phyloP scores from a whole-genome alignment of 2,113 vertebrate species.

The Corythoichthys haematopterus region DNA sequence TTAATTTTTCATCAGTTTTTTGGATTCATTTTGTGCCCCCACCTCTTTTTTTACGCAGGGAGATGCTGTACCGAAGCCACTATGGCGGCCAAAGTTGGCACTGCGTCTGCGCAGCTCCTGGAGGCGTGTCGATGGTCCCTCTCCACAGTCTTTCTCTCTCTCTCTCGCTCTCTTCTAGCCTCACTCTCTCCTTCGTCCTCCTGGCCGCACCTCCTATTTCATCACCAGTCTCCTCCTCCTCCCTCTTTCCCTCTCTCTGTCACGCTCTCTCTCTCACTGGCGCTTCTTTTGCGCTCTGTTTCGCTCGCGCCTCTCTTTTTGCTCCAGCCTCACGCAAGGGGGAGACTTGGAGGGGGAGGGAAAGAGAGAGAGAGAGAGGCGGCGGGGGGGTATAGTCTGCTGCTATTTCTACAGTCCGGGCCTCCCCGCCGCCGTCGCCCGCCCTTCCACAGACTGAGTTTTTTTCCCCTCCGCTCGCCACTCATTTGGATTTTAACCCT shows the following conservation, averaged over 20 bases:
- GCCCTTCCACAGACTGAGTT: slow-evolving; percentile 78
- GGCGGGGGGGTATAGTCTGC: slow-evolving; percentile 50
- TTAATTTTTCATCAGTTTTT: neutral
- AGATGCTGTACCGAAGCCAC: neutral
- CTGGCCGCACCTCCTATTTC: slow-evolving; percentile 77
- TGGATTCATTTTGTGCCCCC: neutral
- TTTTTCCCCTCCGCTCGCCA: slow-evolving; percentile 57
- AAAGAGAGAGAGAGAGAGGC: slow-evolving; percentile 11
- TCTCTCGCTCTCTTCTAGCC: slow-evolving; percentile 38
- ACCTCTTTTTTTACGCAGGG: neutral
- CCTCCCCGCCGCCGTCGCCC: slow-evolving; percentile 76
- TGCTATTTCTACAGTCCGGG: slow-evolving; percentile 80
- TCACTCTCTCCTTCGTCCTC: slow-evolving; percentile 62
- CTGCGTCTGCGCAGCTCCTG: slow-evolving; percentile 66
- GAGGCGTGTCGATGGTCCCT: slow-evolving; percentile 63
- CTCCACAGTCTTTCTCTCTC: slow-evolving; percentile 46
- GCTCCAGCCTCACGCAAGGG: slow-evolving; percentile 74
- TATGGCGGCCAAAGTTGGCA: slow-evolving; percentile 15
- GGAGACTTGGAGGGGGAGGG: slow-evolving; percentile 67
- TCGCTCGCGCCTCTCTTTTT: slow-evolving; percentile 66
- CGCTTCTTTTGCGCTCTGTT: slow-evolving; percentile 58
- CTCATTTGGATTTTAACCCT: slow-evolving; percentile 77
- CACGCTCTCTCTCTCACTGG: slow-evolving; percentile 39
- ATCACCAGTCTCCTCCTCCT: slow-evolving; percentile 74
- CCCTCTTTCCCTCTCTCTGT: slow-evolving; percentile 58